A percentile compares a stretch with the other conserved stretches of the same genome.
phyloP scores from a whole-genome alignment of 2,797 vertebrate genomes.

The Cryptoblepharus egeriae region DNA sequence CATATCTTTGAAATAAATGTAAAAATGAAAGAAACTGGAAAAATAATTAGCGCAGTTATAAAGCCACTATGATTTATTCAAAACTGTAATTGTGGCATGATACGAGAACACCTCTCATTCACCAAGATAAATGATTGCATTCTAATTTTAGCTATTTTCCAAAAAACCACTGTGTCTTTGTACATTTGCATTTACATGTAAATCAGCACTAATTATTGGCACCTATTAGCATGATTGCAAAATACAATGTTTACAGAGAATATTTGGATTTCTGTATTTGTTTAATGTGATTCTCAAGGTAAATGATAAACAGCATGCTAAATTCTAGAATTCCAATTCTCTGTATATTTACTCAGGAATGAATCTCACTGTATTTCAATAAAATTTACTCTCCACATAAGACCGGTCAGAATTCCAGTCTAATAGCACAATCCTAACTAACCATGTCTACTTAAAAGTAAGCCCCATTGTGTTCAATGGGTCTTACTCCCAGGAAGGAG shows the following conservation, averaged over 20 bases:
- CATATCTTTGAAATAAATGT: neutral
- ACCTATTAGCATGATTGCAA: constrained; percentile 52
- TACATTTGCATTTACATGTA: constrained; percentile 9
- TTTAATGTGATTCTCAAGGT: constrained; percentile 26
- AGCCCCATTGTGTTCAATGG: too few relatives aligned
- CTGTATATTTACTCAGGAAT: neutral
- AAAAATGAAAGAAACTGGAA: neutral
- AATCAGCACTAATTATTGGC: constrained; percentile 45
- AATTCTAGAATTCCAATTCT: neutral
- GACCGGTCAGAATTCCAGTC: neutral
- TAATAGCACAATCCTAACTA: too few relatives aligned
- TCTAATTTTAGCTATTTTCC: constrained; percentile 34
- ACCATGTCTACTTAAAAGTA: too few relatives aligned
- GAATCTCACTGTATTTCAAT: neutral
- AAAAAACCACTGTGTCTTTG: constrained; percentile 6
- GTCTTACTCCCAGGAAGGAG: too few relatives aligned
- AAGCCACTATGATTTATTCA: neutral
- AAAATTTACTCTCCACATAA: neutral
- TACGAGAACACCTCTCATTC: constrained; percentile 3
- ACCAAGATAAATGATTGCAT: constrained; percentile 31
- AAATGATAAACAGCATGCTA: constrained; percentile 28
- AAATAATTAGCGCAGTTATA: neutral
- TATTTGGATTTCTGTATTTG: constrained; percentile 29
- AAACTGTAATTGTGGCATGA: neutral
- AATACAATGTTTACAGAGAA: constrained; percentile 47